phyloP scores from a whole-genome alignment of 2,113 vertebrate genomes.

The Formicarius rufipectus region DNA sequence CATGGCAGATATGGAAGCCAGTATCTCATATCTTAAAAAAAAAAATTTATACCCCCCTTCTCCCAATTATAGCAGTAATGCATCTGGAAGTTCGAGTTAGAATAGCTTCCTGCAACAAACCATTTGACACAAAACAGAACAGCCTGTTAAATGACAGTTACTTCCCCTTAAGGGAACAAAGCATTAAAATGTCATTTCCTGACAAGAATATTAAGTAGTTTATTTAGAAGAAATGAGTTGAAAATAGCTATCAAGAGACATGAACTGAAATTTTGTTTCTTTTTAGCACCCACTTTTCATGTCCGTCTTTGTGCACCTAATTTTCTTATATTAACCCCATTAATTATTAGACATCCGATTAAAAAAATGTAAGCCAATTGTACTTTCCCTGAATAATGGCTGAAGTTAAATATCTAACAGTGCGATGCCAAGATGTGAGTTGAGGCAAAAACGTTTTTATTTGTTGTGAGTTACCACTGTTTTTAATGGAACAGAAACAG shows the following conservation, averaged over 20 bases:
- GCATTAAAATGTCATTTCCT: constrained; percentile 69
- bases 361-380: constrained; percentile 74
- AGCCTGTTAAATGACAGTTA: constrained; percentile 70
- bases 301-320: constrained; percentile 74
- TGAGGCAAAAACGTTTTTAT: constrained; percentile 79
- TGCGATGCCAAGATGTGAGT: constrained; percentile 85
- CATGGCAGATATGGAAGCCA: constrained; percentile 64
- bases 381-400: constrained; percentile 84
- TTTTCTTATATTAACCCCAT: constrained; percentile 66
- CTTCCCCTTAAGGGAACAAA: constrained; percentile 72
- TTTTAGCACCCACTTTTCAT: constrained; percentile 81
- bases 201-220: constrained; percentile 72
- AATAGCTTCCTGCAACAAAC: constrained; percentile 82
- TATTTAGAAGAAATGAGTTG: constrained; percentile 73
- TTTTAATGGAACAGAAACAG: constrained; percentile 76
- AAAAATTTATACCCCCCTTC: not conserved
- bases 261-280: constrained; percentile 70
- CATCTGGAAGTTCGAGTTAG: constrained; percentile 73
- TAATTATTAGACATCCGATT: constrained; percentile 66
- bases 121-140: constrained; percentile 70
- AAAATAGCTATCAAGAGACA: constrained; percentile 77
- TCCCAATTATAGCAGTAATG: constrained; percentile 74
- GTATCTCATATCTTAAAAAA: constrained; percentile 59
- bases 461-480: constrained; percentile 68
- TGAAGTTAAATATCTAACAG: constrained; percentile 83